Evolutionary conservation across 1,140 invertebrate species (phyloP), one percentile per base, ranked within the genome.

Genomic region (Melanaphis sacchari): DNA sequence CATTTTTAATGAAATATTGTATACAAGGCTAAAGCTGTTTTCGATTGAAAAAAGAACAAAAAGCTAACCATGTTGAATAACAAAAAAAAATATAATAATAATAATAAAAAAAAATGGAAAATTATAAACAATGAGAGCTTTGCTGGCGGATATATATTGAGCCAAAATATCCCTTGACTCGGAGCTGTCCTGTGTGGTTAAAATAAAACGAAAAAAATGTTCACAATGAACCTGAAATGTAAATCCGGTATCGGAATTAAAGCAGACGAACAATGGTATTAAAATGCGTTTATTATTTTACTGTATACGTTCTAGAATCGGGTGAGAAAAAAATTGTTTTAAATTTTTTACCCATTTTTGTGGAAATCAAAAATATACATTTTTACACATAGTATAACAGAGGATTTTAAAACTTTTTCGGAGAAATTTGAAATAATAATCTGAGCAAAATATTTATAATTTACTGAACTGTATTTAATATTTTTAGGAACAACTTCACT

Each of bases 181-280:
- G n/a, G 36, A 82, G 76, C 66, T 82, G 66, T 91, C 90, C 43
- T 31, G 41, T 36, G 31, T 82, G 40, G 59, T n/a, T 31, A 82
- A 91, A 91, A 76, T n/a, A n/a, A 76, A 91, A 91, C 40, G 21
- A 91, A 91, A 82, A 66, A 66, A 66, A 46, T 91, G 66, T 92
- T 92, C 66, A 92, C 91, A 92, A 92, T 82, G 43, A 92, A 92
- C 91, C 91, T 46, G 41, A 91, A 82, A 91, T 91, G 66, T 91
- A 82, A 91, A 81, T 81, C 66, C 41, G 22, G 40, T 92, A 92
- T 92, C n/a, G 76, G 66, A 92, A 92, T 92, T 82, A 92, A 81
- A 82, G 24, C 41, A 18, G 40, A 38, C 66, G 66, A 84, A 92
- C 91, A 92, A 92, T 92, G 43, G 90, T 66, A 66, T 76, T 76